Evolutionary conservation across 2,113 vertebrate genomes (phyloP), one percentile per base, ranked within the genome.

Genomic region (Tapirus terrestris): DNA sequence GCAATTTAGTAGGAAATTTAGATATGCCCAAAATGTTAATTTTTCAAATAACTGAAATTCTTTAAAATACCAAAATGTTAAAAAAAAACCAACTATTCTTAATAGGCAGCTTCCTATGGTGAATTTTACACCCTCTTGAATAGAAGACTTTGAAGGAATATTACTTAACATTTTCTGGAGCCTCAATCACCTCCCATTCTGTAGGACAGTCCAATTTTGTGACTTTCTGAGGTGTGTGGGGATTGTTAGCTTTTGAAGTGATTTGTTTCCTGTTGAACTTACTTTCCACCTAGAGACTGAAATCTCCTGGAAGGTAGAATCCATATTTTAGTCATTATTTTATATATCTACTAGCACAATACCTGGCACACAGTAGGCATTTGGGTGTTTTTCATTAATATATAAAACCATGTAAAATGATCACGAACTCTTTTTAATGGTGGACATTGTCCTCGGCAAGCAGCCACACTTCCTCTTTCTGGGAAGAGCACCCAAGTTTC

Each of bases 1-100:
- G 11, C n/a, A 92, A 53, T 88, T 92, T 92, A 77, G n/a, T 53
- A 94, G 36, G 18, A 81, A 53, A 75, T 80, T 89, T 84, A 63
- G 6, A 76, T 94, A 68, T 60, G 8, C n/a, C 18, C 21, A 2
- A 82, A 90, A 58, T 92, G 18, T 68, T 87, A 36, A 33, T 80
- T 36, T 94, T 89, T 65, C 36, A 80, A 65, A 76, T 56, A n/a
- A 61, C 23, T 39, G 5, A 92, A 83, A 80, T 70, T 80, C 16
- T 80, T 39, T 65, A 56, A 96, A 94, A 90, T 92, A 72, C 23
- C 11, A 56, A 83, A 73, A 53, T 67, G 51, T 60, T 83, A 18
- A 51, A 56, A 67, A n/a, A 48, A 63, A 27, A 36, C 13, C 2
- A 73, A 23, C 8, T 67, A 4, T 80, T 45, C 20, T 89, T 86